Conservation (phyloP, 2,113 vertebrate genomes). For the Lophochroa leadbeateri region DNA sequence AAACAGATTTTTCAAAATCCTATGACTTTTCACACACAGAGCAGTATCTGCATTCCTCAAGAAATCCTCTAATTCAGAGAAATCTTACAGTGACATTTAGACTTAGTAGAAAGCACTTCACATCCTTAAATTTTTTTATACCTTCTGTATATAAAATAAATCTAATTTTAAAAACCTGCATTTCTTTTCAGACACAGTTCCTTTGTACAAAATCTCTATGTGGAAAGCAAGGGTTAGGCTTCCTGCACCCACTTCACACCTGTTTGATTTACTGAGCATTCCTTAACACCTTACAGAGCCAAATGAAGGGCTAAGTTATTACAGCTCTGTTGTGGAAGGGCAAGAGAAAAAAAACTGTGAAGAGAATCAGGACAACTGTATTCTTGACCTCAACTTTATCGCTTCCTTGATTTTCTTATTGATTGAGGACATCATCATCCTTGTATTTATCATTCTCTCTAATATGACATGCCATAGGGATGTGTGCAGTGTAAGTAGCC, state of each 20-base stretch:
- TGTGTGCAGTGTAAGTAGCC: neutral
- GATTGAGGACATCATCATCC: neutral
- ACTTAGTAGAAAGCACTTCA: constrained; percentile 25
- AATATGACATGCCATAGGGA: neutral
- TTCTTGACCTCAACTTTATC: neutral
- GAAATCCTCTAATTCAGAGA: constrained; percentile 55
- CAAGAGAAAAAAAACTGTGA: neutral
- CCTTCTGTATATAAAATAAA: constrained; percentile 6
- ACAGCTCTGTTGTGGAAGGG: neutral
- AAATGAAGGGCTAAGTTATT: neutral
- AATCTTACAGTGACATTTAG: constrained; percentile 11
- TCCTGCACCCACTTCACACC: neutral
- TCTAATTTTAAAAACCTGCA: constrained; percentile 29
- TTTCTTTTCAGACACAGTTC: constrained; percentile 7
- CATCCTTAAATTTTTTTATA: constrained; percentile 14
- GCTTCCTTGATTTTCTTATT: neutral
- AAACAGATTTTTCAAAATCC: no score
- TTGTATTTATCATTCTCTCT: neutral
- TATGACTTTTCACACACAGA: neutral
- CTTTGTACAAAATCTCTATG: neutral
- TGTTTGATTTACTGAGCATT: constrained; percentile 31
- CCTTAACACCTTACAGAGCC: neutral
- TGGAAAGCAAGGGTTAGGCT: constrained; percentile 23
- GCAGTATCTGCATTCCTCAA: neutral
- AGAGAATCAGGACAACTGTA: neutral